Conservation (phyloP, 2,888 invertebrate species). For the Clitarchus hookeri region DNA sequence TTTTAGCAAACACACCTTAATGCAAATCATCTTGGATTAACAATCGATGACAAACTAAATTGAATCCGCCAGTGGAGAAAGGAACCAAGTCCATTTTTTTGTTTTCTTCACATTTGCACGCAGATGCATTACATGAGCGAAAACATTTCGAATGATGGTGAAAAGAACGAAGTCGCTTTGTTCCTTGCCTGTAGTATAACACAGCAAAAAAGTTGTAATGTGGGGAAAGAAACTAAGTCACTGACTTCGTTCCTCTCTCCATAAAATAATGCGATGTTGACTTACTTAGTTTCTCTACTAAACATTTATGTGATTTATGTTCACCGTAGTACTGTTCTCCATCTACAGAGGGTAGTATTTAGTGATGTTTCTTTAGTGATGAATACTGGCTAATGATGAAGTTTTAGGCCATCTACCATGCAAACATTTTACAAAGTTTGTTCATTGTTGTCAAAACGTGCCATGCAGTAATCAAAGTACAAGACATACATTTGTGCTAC, state of each 20-base stretch:
- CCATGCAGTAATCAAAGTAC: too few relatives aligned
- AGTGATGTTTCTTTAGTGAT: neutral
- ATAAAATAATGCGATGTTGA: neutral
- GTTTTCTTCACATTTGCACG: too few relatives aligned
- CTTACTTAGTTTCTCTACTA: neutral
- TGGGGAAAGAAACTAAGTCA: neutral
- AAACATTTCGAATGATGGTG: neutral
- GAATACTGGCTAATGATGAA: neutral
- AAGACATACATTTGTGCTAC: too few relatives aligned
- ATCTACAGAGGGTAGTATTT: neutral
- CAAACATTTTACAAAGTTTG: too few relatives aligned
- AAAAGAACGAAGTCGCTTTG: neutral
- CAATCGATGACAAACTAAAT: too few relatives aligned
- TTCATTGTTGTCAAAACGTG: too few relatives aligned
- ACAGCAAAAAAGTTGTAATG: neutral
- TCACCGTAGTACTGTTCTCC: neutral
- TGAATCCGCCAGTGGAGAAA: too few relatives aligned
- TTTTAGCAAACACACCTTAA: too few relatives aligned
- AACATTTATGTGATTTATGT: neutral
- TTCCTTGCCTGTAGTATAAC: neutral
- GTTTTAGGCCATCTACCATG: neutral
- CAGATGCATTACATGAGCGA: too few relatives aligned
- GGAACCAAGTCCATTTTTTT: too few relatives aligned
- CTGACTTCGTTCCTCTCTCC: neutral
- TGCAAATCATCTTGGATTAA: too few relatives aligned